These are phyloP conservation scores for Papilio xuthus DNA, from an alignment of 1,140 invertebrate genomes.

Conservation along the genomic window DNA sequence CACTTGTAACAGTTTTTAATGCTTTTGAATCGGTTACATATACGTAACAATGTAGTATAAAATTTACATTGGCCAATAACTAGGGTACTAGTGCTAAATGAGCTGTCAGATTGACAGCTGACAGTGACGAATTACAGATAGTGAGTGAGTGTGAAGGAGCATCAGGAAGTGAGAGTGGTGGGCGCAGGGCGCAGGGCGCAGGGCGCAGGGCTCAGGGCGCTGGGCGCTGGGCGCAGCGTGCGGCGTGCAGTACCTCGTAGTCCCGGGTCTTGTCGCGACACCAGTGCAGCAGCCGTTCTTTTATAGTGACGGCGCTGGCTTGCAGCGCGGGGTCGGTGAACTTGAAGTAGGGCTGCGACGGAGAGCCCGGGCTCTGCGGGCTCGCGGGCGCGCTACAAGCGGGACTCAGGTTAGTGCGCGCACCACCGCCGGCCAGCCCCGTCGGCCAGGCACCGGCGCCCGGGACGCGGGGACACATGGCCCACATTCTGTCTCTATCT, in stretches of 20 bases:
- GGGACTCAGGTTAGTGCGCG: constrained; percentile 59
- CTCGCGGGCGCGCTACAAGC: constrained; percentile 85
- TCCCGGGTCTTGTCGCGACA: constrained; percentile 97
- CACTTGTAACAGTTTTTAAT: neutral
- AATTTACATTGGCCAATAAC: constrained; percentile 13
- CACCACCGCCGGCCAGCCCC: neutral
- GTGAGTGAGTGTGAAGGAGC: neutral
- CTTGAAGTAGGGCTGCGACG: constrained; percentile 87
- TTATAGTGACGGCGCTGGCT: constrained; percentile 95
- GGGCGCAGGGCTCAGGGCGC: constrained; percentile 40
- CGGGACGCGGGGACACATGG: neutral
- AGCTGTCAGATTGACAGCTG: neutral
- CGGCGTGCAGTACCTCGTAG: constrained; percentile 90
- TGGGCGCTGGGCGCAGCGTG: constrained; percentile 42
- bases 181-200: constrained; percentile 25
- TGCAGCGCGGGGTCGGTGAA: constrained; percentile 93
- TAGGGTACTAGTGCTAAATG: neutral
- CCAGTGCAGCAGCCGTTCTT: constrained; percentile 97
- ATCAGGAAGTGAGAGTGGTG: constrained; percentile 44
- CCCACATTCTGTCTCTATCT: neutral
- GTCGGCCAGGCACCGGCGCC: neutral
- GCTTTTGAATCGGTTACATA: neutral
- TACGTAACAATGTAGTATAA: neutral
- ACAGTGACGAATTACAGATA: neutral
- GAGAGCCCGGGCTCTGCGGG: constrained; percentile 84